phyloP scores from a whole-genome alignment of 1,140 invertebrate species.

The Caenorhabditis brenneri region DNA sequence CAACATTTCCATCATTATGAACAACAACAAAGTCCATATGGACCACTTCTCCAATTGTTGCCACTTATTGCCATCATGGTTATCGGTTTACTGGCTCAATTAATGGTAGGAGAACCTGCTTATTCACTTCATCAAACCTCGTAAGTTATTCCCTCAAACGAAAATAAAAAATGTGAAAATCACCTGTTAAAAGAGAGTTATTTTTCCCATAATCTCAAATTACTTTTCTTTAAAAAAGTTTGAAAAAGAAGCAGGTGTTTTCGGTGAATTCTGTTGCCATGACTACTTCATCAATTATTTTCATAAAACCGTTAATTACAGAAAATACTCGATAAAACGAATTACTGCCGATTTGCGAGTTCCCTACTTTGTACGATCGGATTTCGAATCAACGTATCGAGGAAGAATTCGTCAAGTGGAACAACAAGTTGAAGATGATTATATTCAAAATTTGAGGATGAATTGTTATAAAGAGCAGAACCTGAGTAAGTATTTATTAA shows the following conservation, averaged over 20 bases:
- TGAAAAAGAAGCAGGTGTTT: no score
- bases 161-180: no score
- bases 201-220: no score
- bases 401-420: slow-evolving; percentile 85
- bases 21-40: slow-evolving; percentile 48
- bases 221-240: no score
- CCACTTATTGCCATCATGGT: slow-evolving; percentile 65
- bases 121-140: slow-evolving; percentile 63
- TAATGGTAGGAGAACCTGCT: slow-evolving; percentile 65
- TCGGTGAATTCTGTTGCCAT: no score
- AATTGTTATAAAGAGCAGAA: slow-evolving; percentile 84
- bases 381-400: slow-evolving; percentile 90
- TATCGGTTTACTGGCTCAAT: slow-evolving; percentile 65
- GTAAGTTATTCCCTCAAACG: no score
- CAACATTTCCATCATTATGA: slow-evolving; percentile 9
- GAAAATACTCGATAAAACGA: slow-evolving; percentile 83
- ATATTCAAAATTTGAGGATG: slow-evolving; percentile 82
- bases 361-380: slow-evolving; percentile 93
- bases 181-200: no score
- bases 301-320: no score
- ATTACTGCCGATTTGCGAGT: slow-evolving; percentile 81
- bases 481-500: slow-evolving; percentile 62
- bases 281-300: no score
- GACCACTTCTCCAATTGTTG: slow-evolving; percentile 62
- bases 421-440: slow-evolving; percentile 92